phyloP scores from a whole-genome alignment of 2,797 vertebrate genomes.

The Dendrocincla fuliginosa region DNA sequence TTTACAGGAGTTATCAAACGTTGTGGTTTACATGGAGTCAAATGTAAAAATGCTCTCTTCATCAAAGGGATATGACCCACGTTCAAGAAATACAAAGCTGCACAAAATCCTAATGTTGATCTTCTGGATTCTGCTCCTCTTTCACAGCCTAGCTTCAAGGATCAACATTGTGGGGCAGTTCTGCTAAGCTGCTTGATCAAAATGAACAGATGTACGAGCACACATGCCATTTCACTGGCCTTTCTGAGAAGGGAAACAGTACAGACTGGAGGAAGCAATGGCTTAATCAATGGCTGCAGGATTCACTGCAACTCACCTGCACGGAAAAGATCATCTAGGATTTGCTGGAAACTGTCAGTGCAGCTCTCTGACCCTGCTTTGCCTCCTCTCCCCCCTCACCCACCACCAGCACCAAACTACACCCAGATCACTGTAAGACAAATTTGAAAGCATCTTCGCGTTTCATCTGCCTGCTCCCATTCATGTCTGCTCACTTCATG shows the following conservation, averaged over 20 bases:
- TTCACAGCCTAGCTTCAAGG: neutral
- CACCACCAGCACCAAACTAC: neutral
- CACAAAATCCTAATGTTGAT: neutral
- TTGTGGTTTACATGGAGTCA: neutral
- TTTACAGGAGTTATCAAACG: neutral
- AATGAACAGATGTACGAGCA: neutral
- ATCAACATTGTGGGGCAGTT: neutral
- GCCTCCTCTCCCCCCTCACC: neutral
- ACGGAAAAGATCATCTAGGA: neutral
- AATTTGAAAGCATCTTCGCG: neutral
- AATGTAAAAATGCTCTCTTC: neutral
- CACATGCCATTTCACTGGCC: neutral
- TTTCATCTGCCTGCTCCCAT: neutral
- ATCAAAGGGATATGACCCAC: neutral
- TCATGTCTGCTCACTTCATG: neutral
- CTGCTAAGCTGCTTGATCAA: neutral
- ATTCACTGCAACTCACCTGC: neutral
- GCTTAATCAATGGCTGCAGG: neutral
- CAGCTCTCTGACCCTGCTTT: neutral
- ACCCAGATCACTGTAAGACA: neutral
- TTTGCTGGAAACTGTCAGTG: neutral
- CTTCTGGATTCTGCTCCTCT: neutral
- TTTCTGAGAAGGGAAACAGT: neutral
- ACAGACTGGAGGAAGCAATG: neutral
- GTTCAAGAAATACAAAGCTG: neutral